Evolutionary conservation across 2,888 invertebrate genomes (phyloP).

Genomic region (Machimus rusticus): DNA sequence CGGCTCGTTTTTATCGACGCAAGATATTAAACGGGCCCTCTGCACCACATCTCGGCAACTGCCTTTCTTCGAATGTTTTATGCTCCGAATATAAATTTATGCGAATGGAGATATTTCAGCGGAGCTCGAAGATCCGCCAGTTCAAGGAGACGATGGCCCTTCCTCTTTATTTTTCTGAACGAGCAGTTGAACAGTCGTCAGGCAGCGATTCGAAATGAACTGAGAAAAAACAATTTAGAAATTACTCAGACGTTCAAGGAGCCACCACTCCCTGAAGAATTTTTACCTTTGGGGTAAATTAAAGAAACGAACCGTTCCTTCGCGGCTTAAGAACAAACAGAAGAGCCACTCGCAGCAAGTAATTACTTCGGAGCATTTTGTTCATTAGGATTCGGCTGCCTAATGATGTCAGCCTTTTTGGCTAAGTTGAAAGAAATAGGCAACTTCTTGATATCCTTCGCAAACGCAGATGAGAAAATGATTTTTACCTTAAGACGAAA

Average conservation of each 20-base stretch:
- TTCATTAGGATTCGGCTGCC: background rate
- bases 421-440: background rate
- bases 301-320: background rate
- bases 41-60: conserved; percentile 9
- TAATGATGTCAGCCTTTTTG: background rate
- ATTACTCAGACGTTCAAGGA: background rate
- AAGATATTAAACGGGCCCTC: conserved; percentile 17
- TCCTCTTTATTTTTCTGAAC: background rate
- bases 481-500: background rate
- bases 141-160: background rate
- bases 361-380: background rate
- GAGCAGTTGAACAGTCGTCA: background rate
- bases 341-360: background rate
- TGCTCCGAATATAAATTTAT: conserved; percentile 4
- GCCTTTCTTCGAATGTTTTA: conserved; percentile 9
- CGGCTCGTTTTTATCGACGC: conserved; percentile 18
- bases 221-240: background rate
- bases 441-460: background rate
- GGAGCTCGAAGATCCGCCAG: background rate
- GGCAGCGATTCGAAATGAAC: background rate
- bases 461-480: background rate
- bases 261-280: background rate
- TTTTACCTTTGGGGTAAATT: background rate
- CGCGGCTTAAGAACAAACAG: background rate
- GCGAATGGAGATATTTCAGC: background rate